Conservation (phyloP, 2,113 vertebrate species). For the Mirza zaza region DNA sequence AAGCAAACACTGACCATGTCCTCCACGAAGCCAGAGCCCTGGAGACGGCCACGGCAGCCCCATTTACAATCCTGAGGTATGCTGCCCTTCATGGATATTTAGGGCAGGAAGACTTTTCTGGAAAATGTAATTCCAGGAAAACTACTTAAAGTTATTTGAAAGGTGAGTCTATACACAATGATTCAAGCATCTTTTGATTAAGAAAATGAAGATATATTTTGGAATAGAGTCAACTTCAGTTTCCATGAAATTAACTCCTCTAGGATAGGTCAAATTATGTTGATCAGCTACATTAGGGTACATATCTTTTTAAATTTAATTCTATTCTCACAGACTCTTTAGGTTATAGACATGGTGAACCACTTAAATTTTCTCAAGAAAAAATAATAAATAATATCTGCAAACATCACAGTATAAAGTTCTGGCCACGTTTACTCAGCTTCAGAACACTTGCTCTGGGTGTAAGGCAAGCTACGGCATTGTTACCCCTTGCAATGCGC, state of each 20-base stretch:
- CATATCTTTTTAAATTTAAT: not conserved
- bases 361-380: not conserved
- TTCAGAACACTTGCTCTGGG: not conserved
- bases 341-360: not conserved
- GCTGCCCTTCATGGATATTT: no score
- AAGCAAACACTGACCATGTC: not conserved
- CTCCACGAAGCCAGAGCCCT: not conserved
- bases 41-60: not conserved
- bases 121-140: not conserved
- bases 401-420: not conserved
- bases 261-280: not conserved
- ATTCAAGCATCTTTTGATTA: not conserved
- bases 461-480: accelerated
- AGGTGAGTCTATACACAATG: not conserved
- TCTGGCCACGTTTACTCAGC: not conserved
- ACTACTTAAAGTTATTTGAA: not conserved
- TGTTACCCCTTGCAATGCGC: not conserved
- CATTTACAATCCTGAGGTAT: not conserved
- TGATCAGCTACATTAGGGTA: no score
- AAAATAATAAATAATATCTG: not conserved
- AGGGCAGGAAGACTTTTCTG: not conserved
- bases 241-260: not conserved
- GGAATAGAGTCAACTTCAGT: not conserved
- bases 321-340: not conserved
- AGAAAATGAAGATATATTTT: not conserved